phyloP scores from a whole-genome alignment of 2,113 vertebrate genomes.

The Otis tarda region DNA sequence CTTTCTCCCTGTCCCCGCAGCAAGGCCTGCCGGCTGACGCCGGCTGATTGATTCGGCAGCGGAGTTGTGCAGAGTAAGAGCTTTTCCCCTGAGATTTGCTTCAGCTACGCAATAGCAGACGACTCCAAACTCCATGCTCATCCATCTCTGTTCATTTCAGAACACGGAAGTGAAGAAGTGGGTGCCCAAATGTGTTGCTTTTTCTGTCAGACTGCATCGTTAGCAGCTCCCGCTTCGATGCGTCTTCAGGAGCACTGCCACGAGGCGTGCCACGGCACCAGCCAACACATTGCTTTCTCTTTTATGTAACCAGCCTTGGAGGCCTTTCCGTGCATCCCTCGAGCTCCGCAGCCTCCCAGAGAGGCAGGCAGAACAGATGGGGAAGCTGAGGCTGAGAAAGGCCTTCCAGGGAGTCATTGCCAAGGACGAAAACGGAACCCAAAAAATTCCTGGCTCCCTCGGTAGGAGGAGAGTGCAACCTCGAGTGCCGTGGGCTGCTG shows the following conservation, averaged over 20 bases:
- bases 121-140: background rate
- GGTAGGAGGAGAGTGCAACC: background rate
- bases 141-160: background rate
- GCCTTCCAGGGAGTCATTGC: background rate
- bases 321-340: background rate
- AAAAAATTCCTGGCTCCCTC: background rate
- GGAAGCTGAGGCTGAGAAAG: background rate
- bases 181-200: fast-evolving
- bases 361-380: background rate
- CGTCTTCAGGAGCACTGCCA: too few relatives aligned
- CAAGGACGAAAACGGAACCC: background rate
- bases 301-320: background rate
- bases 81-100: background rate
- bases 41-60: background rate
- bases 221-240: background rate
- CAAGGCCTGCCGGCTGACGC: fast-evolving
- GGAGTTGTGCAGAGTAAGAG: fast-evolving
- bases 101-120: background rate
- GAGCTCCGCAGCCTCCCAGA: background rate
- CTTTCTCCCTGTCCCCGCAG: too few relatives aligned
- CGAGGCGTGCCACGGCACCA: background rate
- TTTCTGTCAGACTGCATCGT: background rate
- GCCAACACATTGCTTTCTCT: background rate
- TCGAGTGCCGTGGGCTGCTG: background rate
- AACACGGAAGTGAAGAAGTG: background rate